Base-by-base conservation (phyloP, 2,888 invertebrate genomes). In the Patella ulyssiponensis region DNA sequence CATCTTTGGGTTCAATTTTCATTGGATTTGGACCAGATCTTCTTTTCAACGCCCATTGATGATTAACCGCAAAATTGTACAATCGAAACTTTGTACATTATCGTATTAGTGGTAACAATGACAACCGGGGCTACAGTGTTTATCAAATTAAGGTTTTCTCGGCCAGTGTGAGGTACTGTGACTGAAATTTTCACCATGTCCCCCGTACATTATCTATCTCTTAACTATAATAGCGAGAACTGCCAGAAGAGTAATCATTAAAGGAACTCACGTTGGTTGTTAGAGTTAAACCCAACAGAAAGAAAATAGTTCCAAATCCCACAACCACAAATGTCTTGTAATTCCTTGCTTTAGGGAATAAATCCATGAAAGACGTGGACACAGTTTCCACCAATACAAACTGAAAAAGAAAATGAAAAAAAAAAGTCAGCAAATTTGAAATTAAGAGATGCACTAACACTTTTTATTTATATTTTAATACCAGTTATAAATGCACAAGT, bases 341-440 rank as follows among this genome's bases (percentile, higher is more conserved):
- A 69, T 86, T 86, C 53, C 94, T 92, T 54, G 90, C 74, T 51
- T 79, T 80, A 5, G 91, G 91, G 81, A 88, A 91, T 75, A 89
- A 83, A 84, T 92, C 92, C 80, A 90, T 84, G 54, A 92, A 80
- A 27, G 91, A 87, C 1, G 92, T 92, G 23, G 89, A 87, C 4
- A 92, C 89, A 1, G 92, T 92, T 85, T 92, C 92, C 71, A 92
- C 86, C 76, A 92, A 83, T 11, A 92, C 91, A 84, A 92, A 92
- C 92, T 92, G 82, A 14, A 84, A 84, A 33, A 80, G 73, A 11
- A 79, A 64, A 64, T 17, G 53, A 53, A 52, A 54, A 69, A 17
- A 52, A 69, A 76, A 17, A 5, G 23, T 74, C 17, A 58, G 73
- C 3, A 51, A 51, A 51, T 44, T n/a, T 17, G 17, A 14, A 9